Evolutionary conservation across 1,140 invertebrate genomes (phyloP), one percentile per base, ranked within the genome.

Genomic region (Bombus polaris): DNA sequence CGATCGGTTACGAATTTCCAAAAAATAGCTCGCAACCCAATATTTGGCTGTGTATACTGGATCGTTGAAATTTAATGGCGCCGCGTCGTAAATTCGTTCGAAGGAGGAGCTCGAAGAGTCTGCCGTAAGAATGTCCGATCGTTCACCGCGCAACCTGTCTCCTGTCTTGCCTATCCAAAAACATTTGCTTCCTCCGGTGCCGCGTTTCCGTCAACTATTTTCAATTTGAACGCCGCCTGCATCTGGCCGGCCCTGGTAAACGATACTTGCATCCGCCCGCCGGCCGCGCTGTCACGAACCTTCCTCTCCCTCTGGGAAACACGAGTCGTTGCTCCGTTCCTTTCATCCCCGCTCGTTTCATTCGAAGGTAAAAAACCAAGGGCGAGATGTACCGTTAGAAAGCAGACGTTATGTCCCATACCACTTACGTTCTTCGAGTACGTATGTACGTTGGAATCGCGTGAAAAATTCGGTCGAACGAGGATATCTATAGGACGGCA

Each of bases 341-440:
- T 73, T 87, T 70, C 74, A 57, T 71, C 79, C 73, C 73, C 47
- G 72, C 62, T 62, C 28, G 44, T 77, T 47, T 22, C 47, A 35
- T 35, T 62, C 44, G 82, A 73, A 39, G 37, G 12, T 8, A 35
- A 66, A 66, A 35, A 35, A 13, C 6, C 25, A 42, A 10, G 32
- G 76, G 25, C 75, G 18, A 5, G 75, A 65, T 32, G 65, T 59
- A 85, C 87, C 87, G 87, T 85, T 85, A 85, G 81, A 84, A 66
- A 88, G 62, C 65, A 57, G 57, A 85, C 66, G 32, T 32, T 32
- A 68, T 37, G n/a, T 70, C 62, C 15, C n/a, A 10, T 28, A 32
- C 39, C 77, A 81, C 28, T 6, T 22, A 9, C 65, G 65, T 62
- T 62, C 28, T 13, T n/a, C 28, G 10, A 4, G 28, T 12, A n/a